Evolutionary conservation across 1,140 invertebrate species (phyloP).

Genomic region (Aphelenchoides avenae): DNA sequence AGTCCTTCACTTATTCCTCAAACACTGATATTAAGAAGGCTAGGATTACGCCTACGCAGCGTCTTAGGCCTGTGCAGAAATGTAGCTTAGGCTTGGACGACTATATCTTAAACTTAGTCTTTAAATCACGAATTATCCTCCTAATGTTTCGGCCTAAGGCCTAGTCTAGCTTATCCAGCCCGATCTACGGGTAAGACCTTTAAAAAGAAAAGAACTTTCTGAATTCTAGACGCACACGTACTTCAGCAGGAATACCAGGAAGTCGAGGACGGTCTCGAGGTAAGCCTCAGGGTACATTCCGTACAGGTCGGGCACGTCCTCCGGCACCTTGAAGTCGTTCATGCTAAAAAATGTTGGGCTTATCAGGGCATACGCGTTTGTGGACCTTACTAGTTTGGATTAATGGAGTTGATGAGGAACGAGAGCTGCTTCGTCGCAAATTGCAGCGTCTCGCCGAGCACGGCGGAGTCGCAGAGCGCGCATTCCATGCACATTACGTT

Average conservation of each 20-base stretch:
- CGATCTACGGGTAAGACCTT: too few relatives aligned
- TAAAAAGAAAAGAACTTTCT: conserved; percentile 57
- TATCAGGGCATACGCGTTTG: conserved; percentile 1
- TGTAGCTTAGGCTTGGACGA: too few relatives aligned
- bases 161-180: too few relatives aligned
- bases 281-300: conserved; percentile 76
- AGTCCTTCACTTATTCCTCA: too few relatives aligned
- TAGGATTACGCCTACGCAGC: too few relatives aligned
- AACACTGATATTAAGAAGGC: too few relatives aligned
- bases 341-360: too few relatives aligned
- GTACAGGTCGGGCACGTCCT: conserved; percentile 76
- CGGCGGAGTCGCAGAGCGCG: conserved; percentile 24
- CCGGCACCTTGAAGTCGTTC: too few relatives aligned
- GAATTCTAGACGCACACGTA: conserved; percentile 30
- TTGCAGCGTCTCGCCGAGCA: conserved; percentile 27
- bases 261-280: conserved; percentile 58
- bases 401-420: conserved; percentile 35
- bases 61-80: too few relatives aligned
- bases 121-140: too few relatives aligned
- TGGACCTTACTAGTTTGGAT: conserved; percentile 49
- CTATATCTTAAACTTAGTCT: too few relatives aligned
- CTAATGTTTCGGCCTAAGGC: too few relatives aligned
- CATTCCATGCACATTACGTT: conserved; percentile 31
- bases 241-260: conserved; percentile 40
- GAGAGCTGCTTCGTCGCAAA: conserved; percentile 50